Evolutionary conservation across 2,888 invertebrate genomes (phyloP).

Genomic region (Vesta saturnalis): DNA sequence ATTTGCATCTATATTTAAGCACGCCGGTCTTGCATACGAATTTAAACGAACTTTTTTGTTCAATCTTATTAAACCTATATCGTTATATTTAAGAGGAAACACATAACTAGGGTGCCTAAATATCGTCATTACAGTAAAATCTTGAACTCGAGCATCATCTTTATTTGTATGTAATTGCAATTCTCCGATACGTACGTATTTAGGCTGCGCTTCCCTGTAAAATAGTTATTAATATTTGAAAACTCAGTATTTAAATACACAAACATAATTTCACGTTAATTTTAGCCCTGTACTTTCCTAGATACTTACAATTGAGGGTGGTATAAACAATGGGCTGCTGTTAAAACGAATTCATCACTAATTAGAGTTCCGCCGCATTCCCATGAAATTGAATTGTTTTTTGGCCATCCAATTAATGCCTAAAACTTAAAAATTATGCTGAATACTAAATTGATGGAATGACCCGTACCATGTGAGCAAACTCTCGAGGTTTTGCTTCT

Average conservation of each 20-base stretch:
- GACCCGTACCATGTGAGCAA: conserved; percentile 48
- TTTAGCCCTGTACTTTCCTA: no score
- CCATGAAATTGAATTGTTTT: conserved; percentile 58
- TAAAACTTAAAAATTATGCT: no score
- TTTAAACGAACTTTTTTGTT: conserved; percentile 55
- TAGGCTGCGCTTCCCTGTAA: conserved; percentile 57
- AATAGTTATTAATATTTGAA: no score
- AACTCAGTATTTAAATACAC: no score
- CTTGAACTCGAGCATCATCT: conserved; percentile 57
- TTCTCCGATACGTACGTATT: conserved; percentile 62
- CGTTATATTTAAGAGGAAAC: conserved; percentile 61
- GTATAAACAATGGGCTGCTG: conserved; percentile 72
- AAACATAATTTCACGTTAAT: no score
- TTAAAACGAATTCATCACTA: conserved; percentile 69
- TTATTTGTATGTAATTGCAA: conserved; percentile 54
- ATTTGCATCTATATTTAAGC: conserved; percentile 51
- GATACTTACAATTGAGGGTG: conserved; percentile 40
- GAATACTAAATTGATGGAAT: no score
- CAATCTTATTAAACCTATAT: conserved; percentile 64
- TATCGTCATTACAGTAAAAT: conserved; percentile 49
- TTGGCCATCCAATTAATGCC: conserved; percentile 21
- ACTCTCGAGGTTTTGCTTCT: conserved; percentile 42
- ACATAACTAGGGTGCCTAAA: conserved; percentile 61
- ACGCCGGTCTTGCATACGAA: conserved; percentile 62
- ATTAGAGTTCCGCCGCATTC: conserved; percentile 74